These are phyloP conservation scores for Anoura caudifer DNA, from an alignment of 2,113 vertebrate species.

Conservation along the genomic window DNA sequence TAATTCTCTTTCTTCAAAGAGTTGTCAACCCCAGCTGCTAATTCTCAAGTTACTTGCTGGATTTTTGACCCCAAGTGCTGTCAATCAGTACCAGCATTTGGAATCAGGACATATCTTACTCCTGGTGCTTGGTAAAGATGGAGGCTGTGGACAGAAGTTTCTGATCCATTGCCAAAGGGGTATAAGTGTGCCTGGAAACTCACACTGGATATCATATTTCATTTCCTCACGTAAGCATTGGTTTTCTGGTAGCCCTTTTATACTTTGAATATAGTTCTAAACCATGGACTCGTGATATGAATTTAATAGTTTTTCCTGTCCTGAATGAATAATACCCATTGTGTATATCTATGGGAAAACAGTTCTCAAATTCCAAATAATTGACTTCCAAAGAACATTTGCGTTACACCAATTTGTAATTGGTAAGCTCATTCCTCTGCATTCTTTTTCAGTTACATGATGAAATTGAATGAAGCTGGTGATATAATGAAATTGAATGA, in stretches of 20 bases:
- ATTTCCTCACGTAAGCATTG: not conserved
- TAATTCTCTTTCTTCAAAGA: not conserved
- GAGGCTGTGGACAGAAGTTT: not conserved
- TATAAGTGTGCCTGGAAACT: not conserved
- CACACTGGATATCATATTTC: not conserved
- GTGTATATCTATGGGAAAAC: not conserved
- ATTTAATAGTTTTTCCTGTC: not conserved
- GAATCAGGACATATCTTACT: not conserved
- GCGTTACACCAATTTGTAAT: not conserved
- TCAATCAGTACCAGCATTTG: not conserved
- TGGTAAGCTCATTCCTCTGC: not conserved
- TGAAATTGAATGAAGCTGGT: not conserved
- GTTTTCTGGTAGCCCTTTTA: not conserved
- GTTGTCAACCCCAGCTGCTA: not conserved
- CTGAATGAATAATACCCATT: not conserved
- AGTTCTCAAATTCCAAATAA: slow-evolving; percentile 18
- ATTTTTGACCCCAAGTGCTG: not conserved
- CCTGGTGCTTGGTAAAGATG: not conserved
- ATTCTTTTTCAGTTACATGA: not conserved
- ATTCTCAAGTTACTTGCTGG: not conserved
- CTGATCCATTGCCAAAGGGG: not conserved
- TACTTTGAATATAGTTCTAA: not conserved
- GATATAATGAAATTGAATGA: not conserved
- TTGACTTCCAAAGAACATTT: not conserved
- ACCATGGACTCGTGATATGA: not conserved